Evolutionary conservation across 2,888 invertebrate species (phyloP).

Genomic region (Brachycybe producta): DNA sequence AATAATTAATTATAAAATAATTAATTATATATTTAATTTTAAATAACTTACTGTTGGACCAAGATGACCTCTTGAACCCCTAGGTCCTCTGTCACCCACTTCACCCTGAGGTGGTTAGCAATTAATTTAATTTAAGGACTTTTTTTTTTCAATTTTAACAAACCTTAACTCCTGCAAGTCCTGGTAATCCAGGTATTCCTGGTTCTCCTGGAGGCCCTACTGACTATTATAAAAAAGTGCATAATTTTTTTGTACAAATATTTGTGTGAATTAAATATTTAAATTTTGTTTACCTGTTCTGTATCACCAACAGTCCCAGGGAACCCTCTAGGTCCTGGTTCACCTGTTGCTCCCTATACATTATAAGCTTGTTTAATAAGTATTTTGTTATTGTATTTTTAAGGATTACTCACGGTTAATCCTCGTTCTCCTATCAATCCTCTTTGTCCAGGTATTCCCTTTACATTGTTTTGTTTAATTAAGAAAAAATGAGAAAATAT

Average conservation of each 20-base stretch:
- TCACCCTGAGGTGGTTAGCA: constrained; percentile 13
- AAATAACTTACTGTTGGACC: constrained; percentile 17
- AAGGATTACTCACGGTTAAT: constrained; percentile 4
- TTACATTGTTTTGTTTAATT: too few species aligned
- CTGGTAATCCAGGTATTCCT: constrained; percentile 32
- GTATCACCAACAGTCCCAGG: constrained; percentile 23
- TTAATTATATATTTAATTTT: not conserved
- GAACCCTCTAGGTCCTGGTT: constrained; percentile 23
- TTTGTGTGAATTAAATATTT: not conserved
- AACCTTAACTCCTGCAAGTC: not conserved
- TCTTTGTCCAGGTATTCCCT: constrained; percentile 15
- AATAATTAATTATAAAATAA: not conserved
- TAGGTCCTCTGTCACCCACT: constrained; percentile 12
- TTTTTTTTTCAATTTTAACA: not conserved
- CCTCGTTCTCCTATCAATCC: constrained; percentile 17
- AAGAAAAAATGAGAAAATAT: not conserved
- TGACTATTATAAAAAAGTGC: constrained; percentile 1
- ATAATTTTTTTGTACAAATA: not conserved
- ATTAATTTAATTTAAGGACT: constrained; percentile 1
- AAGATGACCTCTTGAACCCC: constrained; percentile 14
- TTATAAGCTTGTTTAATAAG: not conserved
- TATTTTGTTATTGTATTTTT: constrained; percentile 9
- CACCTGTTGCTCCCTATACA: constrained; percentile 21
- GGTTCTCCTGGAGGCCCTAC: constrained; percentile 36
- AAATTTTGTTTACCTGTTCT: constrained; percentile 10